Base-by-base conservation (phyloP, 2,797 vertebrate genomes). In the Peromyscus nudipes region DNA sequence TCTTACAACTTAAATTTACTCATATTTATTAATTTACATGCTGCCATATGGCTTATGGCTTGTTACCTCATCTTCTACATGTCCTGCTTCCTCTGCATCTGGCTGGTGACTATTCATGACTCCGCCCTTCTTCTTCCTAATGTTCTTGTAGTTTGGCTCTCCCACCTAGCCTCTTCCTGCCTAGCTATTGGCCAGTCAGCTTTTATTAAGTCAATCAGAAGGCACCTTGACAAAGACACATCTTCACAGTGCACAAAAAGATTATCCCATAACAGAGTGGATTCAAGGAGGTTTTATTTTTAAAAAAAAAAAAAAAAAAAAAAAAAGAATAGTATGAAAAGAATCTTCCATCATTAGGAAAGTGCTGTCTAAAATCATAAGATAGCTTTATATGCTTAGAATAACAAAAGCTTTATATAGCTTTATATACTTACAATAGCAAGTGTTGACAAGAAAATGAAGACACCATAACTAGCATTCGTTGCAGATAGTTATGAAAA, bases 311-410 rank as follows among this genome's bases (percentile, higher is more conserved):
- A 9, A n/a, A n/a, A 46, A 46, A 43, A 43, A 43, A 43, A 43
- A 46, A 46, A 43, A 57, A 31, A 9, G 2, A 12, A 23, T 91
- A 37, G 52, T 49, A 77, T 65, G 40, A 76, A 76, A 52, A 79
- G 37, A 67, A 79, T 79, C 34, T 91, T 65, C 27, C 37, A 37
- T 91, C 79, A 67, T 88, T 87, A 83, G 76, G 55, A 75, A 91
- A 87, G 65, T 73, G 17, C 67, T 57, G 52, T 52, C 77, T 91
- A 55, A 93, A 89, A 84, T 57, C 71, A n/a, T 34, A 16, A 94
- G 79, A 76, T 84, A 23, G 49, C 80, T 89, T 1, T 52, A 73
- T 25, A 82, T 55, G 52, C 49, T 64, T 46, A 65, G 23, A 64
- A 69, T 65, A 19, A 71, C 55, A 65, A 34, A 94, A 67, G 49